These are phyloP conservation scores for Phaetusa simplex DNA, from an alignment of 2,113 vertebrate species.

Conservation along the genomic window DNA sequence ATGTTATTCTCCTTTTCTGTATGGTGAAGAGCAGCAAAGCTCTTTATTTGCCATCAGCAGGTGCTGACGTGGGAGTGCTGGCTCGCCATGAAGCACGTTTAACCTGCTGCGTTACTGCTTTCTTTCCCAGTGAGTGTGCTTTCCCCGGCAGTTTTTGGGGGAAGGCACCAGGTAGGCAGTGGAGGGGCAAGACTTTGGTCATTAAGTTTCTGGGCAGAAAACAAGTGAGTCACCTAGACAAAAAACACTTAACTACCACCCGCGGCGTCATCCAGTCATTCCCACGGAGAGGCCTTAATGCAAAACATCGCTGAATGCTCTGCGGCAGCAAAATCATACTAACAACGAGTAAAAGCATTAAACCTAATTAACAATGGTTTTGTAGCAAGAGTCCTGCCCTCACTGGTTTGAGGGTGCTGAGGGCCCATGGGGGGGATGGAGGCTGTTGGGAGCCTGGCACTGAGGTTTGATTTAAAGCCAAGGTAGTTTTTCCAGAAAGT, in stretches of 20 bases:
- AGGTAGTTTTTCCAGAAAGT: neutral
- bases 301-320: neutral
- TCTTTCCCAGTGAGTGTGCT: neutral
- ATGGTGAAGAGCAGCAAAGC: neutral
- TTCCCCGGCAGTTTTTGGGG: neutral
- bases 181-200: neutral
- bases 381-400: neutral
- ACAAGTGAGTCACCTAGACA: neutral
- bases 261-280: neutral
- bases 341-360: neutral
- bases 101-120: neutral
- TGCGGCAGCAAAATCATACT: neutral
- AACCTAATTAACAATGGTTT: neutral
- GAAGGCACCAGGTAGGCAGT: neutral
- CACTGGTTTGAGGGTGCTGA: neutral
- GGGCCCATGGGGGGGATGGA: neutral
- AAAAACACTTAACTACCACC: neutral
- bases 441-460: neutral
- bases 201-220: neutral
- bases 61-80: constrained; percentile 16
- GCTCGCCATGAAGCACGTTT: neutral
- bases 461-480: neutral
- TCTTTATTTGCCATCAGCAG: constrained; percentile 45
- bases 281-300: neutral
- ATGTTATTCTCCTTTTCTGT: neutral